These are phyloP conservation scores for Gadopsis bispinosus DNA, from an alignment of 2,797 vertebrate genomes.

Conservation along the genomic window DNA sequence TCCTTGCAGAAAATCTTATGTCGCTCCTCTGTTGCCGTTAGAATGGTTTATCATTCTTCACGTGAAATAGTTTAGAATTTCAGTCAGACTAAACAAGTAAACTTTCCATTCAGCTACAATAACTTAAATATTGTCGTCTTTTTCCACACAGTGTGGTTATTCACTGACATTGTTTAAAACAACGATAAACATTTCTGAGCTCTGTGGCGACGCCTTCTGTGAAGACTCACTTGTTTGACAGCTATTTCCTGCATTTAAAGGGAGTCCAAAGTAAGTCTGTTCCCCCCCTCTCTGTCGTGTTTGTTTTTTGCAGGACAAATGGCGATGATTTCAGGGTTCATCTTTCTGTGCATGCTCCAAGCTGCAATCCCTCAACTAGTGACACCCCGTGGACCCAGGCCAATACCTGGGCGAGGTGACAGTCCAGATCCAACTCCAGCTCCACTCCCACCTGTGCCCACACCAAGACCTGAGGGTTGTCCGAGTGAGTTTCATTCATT, in stretches of 20 bases:
- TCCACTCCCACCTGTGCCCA: constrained; percentile 6
- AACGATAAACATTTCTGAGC: constrained; percentile 65
- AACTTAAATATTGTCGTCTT: constrained; percentile 36
- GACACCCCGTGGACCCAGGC: constrained; percentile 60
- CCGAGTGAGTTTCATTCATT: constrained; percentile 58
- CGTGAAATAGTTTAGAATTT: constrained; percentile 26
- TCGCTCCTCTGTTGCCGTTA: background rate
- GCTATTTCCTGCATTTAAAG: constrained; percentile 65
- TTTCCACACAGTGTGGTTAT: constrained; percentile 12
- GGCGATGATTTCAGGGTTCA: constrained; percentile 60
- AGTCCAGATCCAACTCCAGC: constrained; percentile 7
- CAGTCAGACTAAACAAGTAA: constrained; percentile 15
- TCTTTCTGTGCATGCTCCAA: constrained; percentile 70
- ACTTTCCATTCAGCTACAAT: constrained; percentile 17
- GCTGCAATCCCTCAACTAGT: constrained; percentile 42
- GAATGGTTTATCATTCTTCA: background rate
- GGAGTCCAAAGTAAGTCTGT: constrained; percentile 12
- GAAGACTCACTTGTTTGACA: constrained; percentile 69
- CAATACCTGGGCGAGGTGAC: constrained; percentile 57
- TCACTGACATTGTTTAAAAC: constrained; percentile 65
- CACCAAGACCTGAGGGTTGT: constrained; percentile 55
- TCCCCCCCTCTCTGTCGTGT: background rate
- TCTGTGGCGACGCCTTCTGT: constrained; percentile 56
- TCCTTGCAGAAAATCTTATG: background rate
- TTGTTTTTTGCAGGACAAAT: constrained; percentile 50